phyloP scores from a whole-genome alignment of 2,797 vertebrate genomes.

The Acanthiza pusilla region DNA sequence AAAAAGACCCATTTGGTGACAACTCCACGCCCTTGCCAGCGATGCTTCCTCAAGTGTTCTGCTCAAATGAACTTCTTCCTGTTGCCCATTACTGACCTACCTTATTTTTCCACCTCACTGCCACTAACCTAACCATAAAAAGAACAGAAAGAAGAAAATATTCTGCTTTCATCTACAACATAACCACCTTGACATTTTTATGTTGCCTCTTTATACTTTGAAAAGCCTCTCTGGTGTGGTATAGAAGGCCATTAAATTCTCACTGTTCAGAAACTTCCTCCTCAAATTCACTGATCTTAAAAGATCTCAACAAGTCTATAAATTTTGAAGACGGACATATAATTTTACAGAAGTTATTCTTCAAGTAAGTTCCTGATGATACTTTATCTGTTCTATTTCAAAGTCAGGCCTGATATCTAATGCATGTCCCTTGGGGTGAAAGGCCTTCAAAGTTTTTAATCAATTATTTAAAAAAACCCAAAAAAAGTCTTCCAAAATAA shows the following conservation, averaged over 20 bases:
- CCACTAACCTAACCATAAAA: neutral
- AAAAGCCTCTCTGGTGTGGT: neutral
- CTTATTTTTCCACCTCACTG: neutral
- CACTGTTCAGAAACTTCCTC: neutral
- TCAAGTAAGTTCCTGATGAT: neutral
- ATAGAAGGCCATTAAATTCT: neutral
- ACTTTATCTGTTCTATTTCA: neutral
- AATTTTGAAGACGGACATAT: neutral
- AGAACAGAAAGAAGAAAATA: neutral
- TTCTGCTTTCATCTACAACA: neutral
- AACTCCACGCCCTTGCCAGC: neutral
- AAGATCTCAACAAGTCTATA: neutral
- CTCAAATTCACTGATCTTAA: neutral
- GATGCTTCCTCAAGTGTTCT: neutral
- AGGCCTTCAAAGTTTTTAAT: neutral
- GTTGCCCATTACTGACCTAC: neutral
- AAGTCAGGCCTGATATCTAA: neutral
- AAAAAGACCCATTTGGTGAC: neutral
- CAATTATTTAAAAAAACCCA: neutral
- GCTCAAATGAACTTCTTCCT: neutral
- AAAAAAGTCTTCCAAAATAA: neutral
- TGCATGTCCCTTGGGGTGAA: neutral
- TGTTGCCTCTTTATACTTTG: neutral
- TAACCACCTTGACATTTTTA: neutral
- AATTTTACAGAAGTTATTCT: neutral